Base-by-base conservation (phyloP, 1,140 invertebrate genomes). In the Wiebesia pumilae region DNA sequence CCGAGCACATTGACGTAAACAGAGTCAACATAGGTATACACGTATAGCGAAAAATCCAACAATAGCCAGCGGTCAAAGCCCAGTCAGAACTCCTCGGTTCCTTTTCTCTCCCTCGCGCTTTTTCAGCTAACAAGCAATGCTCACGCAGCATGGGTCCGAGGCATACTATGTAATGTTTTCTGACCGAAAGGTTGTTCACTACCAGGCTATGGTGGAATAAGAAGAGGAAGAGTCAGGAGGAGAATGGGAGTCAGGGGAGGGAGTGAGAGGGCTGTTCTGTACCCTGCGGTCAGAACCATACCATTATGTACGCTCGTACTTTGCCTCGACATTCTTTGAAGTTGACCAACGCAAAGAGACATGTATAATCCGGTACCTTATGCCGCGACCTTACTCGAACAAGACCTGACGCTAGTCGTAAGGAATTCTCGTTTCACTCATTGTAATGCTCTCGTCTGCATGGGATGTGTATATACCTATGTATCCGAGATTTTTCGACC, bases 261-360 rank as follows among this genome's bases (percentile, higher is more conserved):
- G 6, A 38, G 40, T 27, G 35, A 69, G n/a, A 47, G 58, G 62
- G 38, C 38, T n/a, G 40, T 47, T 73, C 54, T 38, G 51, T 83
- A 58, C 71, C 73, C 54, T 30, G 38, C 51, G 83, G 83, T 78
- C 38, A 43, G 51, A 62, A 43, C 58, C 71, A 38, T 24, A 69
- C 35, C 80, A 81, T 81, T 69, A 67, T 69, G 27, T 47, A 65
- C 83, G 83, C 83, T 58, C 62, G 83, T 84, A 78, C 83, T 47
- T 83, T 75, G 43, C 30, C 43, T 51, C 67, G 43, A 75, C 47
- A 69, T 83, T 83, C 81, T 83, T 83, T 83, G 81, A 83, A 83
- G 69, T 83, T 83, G 69, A 75, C 81, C 69, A 80, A 33, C 43
- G 77, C 51, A 73, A 69, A 40, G 21, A 38, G 58, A 43, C 7